A percentile compares a stretch with the other conserved stretches of the same genome.
Evolutionary conservation across 2,888 invertebrate species (phyloP).

Genomic region (Leucophora obtusa): DNA sequence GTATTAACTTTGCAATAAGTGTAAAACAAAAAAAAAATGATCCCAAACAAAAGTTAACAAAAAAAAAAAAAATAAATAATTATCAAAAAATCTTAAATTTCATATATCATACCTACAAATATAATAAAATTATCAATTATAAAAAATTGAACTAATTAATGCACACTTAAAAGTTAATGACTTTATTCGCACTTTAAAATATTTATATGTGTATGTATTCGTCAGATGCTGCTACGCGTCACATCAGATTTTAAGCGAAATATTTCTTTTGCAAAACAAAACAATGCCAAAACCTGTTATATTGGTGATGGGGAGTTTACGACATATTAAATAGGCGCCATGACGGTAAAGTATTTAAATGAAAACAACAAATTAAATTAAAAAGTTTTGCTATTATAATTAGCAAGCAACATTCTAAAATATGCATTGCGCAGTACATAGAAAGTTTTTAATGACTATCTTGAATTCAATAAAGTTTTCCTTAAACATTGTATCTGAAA

Average conservation of each 20-base stretch:
- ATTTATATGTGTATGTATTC: conserved; percentile 15
- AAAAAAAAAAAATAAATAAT: conserved; percentile 10
- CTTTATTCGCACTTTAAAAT: conserved; percentile 22
- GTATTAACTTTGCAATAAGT: background rate
- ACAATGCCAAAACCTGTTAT: background rate
- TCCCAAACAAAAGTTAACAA: background rate
- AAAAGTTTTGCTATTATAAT: background rate
- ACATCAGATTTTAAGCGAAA: background rate
- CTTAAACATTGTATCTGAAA: no score
- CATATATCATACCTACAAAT: no score
- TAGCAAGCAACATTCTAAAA: background rate
- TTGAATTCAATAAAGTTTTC: no score
- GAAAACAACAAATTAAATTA: background rate
- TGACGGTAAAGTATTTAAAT: background rate
- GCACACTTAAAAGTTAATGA: conserved; percentile 20
- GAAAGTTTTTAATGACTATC: background rate
- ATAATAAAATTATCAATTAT: background rate
- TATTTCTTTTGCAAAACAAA: background rate
- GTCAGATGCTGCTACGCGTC: background rate
- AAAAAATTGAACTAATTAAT: conserved; percentile 7
- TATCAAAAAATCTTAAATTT: background rate
- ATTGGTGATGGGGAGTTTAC: no score
- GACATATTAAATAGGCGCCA: conserved; percentile 4
- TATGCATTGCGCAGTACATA: background rate
- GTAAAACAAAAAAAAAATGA: background rate